A percentile compares a stretch with the other conserved stretches of the same genome.
Conservation (phyloP, 2,113 vertebrate species). For the Vidua chalybeata region DNA sequence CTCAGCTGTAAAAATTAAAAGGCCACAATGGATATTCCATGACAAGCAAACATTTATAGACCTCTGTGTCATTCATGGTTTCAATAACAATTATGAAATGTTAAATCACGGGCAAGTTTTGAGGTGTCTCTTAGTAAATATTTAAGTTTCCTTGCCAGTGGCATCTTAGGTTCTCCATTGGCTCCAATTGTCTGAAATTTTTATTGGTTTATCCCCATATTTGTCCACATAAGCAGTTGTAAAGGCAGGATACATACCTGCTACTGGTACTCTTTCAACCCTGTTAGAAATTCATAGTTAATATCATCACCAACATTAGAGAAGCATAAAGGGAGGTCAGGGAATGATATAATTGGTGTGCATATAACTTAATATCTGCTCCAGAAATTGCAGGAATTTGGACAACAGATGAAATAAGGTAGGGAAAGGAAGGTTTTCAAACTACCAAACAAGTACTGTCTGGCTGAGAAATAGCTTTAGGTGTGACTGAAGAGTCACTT, state of each 20-base stretch:
- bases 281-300: background rate
- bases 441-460: background rate
- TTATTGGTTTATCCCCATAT: background rate
- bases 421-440: background rate
- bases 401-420: background rate
- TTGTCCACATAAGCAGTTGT: background rate
- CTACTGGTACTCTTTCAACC: background rate
- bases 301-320: background rate
- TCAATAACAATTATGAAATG: background rate
- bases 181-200: background rate
- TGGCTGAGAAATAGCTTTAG: background rate
- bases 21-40: background rate
- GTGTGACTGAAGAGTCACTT: background rate
- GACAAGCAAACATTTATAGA: background rate
- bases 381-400: background rate
- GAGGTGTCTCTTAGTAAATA: background rate
- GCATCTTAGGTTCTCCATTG: background rate
- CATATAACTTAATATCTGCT: background rate
- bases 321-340: background rate
- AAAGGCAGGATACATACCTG: background rate
- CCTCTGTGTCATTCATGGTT: background rate
- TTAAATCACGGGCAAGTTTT: background rate
- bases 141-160: background rate
- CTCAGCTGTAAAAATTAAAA: background rate
- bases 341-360: background rate